These are phyloP conservation scores for Acronicta psi DNA, from an alignment of 2,888 invertebrate genomes.

Conservation along the genomic window DNA sequence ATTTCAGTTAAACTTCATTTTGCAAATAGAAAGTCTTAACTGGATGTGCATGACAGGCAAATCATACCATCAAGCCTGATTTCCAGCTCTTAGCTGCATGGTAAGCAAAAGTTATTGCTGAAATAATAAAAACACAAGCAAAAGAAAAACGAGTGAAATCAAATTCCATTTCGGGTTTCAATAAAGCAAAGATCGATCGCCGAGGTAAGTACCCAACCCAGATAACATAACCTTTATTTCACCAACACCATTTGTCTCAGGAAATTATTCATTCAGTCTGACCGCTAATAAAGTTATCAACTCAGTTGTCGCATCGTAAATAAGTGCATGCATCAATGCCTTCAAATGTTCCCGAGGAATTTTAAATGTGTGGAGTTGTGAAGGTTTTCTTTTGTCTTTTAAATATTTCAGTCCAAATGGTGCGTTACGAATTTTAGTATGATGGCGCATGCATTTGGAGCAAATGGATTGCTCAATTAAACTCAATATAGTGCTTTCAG, in stretches of 20 bases:
- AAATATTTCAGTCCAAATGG: background rate
- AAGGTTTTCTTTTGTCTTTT: constrained; percentile 17
- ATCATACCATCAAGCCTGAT: too few relatives aligned
- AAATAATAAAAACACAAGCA: too few relatives aligned
- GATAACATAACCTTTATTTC: constrained; percentile 20
- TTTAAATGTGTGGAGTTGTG: constrained; percentile 8
- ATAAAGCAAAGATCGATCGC: background rate
- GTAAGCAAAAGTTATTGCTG: too few relatives aligned
- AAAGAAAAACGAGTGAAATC: too few relatives aligned
- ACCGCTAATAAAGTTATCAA: constrained; percentile 38
- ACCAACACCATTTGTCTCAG: constrained; percentile 25
- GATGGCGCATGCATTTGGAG: background rate
- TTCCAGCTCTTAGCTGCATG: too few relatives aligned
- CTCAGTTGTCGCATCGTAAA: constrained; percentile 25
- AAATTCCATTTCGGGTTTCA: too few relatives aligned
- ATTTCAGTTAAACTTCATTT: background rate
- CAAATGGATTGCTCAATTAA: background rate
- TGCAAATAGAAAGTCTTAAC: background rate
- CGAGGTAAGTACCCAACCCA: constrained; percentile 4
- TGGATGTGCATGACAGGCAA: too few relatives aligned
- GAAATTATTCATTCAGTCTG: constrained; percentile 44
- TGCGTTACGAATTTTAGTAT: background rate
- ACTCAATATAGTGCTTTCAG: background rate
- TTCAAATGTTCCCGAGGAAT: constrained; percentile 19
- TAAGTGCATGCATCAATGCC: constrained; percentile 9